These are phyloP conservation scores for Melieria picta DNA, from an alignment of 2,888 invertebrate species.

Conservation along the genomic window DNA sequence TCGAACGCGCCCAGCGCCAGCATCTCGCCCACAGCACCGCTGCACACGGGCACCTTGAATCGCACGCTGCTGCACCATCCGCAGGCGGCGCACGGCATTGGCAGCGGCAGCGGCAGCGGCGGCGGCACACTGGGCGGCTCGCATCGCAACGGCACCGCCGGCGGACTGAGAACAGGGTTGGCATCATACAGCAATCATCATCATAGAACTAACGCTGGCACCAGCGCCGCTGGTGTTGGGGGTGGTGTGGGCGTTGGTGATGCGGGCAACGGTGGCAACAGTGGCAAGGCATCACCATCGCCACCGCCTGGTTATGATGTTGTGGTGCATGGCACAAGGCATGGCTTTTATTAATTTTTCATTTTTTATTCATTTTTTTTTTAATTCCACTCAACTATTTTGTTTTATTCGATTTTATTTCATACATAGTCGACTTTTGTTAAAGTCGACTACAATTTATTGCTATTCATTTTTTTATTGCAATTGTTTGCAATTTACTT, in stretches of 20 bases:
- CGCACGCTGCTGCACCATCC: constrained; percentile 65
- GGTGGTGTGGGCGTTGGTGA: constrained; percentile 41
- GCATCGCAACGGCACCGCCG: constrained; percentile 62
- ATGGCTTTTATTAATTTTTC: constrained; percentile 63
- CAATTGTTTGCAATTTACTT: background rate
- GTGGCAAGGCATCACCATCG: constrained; percentile 63
- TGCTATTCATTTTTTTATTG: constrained; percentile 16
- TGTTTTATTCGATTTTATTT: constrained; percentile 27
- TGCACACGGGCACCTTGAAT: constrained; percentile 63
- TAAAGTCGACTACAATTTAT: constrained; percentile 11
- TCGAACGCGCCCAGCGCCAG: constrained; percentile 63
- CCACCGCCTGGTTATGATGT: constrained; percentile 67
- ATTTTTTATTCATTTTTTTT: constrained; percentile 36
- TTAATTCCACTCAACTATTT: constrained; percentile 26
- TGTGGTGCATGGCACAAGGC: constrained; percentile 68
- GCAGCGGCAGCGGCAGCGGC: constrained; percentile 45
- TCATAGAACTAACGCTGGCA: constrained; percentile 60
- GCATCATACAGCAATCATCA: constrained; percentile 55
- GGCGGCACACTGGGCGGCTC: constrained; percentile 49
- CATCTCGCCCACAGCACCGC: constrained; percentile 62
- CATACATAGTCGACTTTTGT: constrained; percentile 23
- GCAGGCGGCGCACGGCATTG: constrained; percentile 64
- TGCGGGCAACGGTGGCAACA: constrained; percentile 42
- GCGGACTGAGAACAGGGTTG: constrained; percentile 64
- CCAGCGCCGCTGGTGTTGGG: constrained; percentile 51